Conservation (phyloP, 2,797 vertebrate species). For the Oceanodroma leucorhoa region DNA sequence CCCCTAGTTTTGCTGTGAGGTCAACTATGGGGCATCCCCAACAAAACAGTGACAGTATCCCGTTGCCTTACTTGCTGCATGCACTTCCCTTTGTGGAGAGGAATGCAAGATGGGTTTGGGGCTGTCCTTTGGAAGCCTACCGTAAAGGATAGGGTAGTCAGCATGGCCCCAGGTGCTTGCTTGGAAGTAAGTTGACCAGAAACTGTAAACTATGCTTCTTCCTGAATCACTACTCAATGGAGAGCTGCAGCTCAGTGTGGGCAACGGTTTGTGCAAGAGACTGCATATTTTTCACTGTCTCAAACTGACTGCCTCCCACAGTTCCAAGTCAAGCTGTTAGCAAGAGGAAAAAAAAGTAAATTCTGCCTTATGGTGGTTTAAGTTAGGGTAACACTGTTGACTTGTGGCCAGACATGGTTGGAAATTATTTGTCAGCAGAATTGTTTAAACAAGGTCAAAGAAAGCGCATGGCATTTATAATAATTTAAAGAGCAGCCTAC, state of each 20-base stretch:
- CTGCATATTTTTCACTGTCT: background rate
- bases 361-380: background rate
- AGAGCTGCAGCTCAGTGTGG: background rate
- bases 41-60: background rate
- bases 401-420: background rate
- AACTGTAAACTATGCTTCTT: background rate
- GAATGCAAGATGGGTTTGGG: background rate
- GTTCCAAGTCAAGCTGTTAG: background rate
- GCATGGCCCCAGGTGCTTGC: background rate
- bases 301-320: background rate
- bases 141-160: background rate
- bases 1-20: background rate
- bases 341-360: background rate
- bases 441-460: background rate
- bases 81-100: background rate
- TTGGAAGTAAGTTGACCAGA: background rate
- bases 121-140: background rate
- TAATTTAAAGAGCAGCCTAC: background rate
- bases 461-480: background rate
- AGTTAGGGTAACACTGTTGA: background rate
- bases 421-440: background rate
- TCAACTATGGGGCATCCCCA: background rate
- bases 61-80: background rate
- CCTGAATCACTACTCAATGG: background rate
- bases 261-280: background rate